Percentiles rank a stretch among this genome's conserved stretches.
Conservation (phyloP, 2,797 vertebrate genomes). For the Gymnothorax reevesii region DNA sequence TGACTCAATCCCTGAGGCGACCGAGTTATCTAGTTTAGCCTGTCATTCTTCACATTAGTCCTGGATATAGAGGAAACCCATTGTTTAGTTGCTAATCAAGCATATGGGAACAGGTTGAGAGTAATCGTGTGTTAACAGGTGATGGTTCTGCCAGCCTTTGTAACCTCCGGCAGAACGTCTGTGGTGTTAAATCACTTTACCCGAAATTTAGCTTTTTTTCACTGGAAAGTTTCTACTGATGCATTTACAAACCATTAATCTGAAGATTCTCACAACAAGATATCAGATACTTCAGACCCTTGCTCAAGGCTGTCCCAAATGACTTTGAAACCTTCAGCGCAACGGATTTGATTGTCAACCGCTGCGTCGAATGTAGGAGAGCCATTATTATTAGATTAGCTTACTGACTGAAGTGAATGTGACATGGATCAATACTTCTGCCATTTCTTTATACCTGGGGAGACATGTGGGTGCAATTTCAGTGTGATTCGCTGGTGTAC, state of each 20-base stretch:
- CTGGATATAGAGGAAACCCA: no score
- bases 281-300: neutral
- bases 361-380: neutral
- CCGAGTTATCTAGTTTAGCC: no score
- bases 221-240: neutral
- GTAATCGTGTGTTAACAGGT: no score
- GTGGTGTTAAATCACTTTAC: neutral
- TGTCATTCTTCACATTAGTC: no score
- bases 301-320: neutral
- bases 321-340: neutral
- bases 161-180: no score
- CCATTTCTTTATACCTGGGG: neutral
- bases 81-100: no score
- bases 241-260: neutral
- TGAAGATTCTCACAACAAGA: neutral
- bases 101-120: no score
- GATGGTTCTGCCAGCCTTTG: no score
- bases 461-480: neutral
- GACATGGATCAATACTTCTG: neutral
- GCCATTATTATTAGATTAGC: neutral
- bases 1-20: no score
- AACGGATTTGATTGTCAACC: neutral
- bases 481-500: neutral
- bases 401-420: neutral
- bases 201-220: neutral